These are phyloP conservation scores for Cephus pulcher DNA, from an alignment of 2,888 invertebrate genomes.

Conservation along the genomic window DNA sequence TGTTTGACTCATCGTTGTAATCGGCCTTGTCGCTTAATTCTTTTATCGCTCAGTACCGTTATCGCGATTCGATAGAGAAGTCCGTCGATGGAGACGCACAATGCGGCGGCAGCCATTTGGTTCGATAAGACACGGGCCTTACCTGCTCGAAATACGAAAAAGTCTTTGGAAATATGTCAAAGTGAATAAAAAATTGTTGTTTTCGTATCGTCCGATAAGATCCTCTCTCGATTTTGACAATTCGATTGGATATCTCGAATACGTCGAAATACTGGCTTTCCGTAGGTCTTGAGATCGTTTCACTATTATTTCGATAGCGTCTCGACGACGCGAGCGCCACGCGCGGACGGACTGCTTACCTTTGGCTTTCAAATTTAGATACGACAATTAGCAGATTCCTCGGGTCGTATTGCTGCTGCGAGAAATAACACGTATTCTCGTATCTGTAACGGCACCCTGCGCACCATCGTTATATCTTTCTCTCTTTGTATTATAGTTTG, in stretches of 20 bases:
- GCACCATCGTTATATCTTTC: not conserved
- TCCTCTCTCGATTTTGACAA: not conserved
- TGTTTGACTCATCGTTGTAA: not conserved
- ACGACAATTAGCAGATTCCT: conserved; percentile 40
- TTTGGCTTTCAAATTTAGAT: conserved; percentile 27
- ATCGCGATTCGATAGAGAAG: not conserved
- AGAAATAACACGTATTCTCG: not conserved
- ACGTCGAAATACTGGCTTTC: not conserved
- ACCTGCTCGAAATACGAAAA: not conserved
- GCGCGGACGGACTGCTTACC: not conserved
- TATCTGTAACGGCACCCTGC: not conserved
- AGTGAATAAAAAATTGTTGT: not conserved
- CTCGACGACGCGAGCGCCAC: not conserved
- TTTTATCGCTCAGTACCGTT: not conserved
- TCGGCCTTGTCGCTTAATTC: not conserved
- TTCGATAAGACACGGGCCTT: not conserved
- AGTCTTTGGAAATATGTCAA: not conserved
- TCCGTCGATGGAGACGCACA: not conserved
- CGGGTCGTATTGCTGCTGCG: conserved; percentile 27
- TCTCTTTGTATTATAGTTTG: not conserved
- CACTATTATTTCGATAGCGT: not conserved
- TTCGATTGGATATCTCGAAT: not conserved
- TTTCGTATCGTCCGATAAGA: not conserved
- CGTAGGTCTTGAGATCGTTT: not conserved
- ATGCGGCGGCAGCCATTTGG: not conserved